These are phyloP conservation scores for Nyctalus aviator DNA, from an alignment of 2,797 vertebrate genomes.

Conservation along the genomic window DNA sequence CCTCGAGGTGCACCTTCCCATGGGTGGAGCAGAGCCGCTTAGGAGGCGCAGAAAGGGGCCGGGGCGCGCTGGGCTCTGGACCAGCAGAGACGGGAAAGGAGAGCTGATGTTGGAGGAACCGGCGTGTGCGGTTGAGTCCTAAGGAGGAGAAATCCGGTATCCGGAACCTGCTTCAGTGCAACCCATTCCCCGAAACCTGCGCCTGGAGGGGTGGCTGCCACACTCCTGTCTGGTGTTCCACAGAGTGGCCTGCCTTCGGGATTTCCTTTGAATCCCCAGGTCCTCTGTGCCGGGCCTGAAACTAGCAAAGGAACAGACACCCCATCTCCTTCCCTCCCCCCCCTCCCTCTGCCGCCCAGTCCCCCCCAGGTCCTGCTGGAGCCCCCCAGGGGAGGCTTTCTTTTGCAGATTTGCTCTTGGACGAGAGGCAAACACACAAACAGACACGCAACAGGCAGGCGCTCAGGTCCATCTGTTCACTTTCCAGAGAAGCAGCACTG, in stretches of 20 bases:
- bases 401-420: slow-evolving; percentile 50
- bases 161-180: rapidly evolving
- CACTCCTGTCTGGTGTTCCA: neutral
- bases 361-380: neutral
- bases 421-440: neutral
- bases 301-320: neutral
- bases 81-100: rapidly evolving
- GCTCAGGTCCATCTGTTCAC: slow-evolving; percentile 15
- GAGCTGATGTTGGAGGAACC: neutral
- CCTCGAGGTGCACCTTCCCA: rapidly evolving
- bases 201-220: rapidly evolving
- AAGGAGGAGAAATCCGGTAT: neutral
- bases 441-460: neutral
- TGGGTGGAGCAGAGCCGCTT: rapidly evolving
- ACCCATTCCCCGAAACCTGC: rapidly evolving
- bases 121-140: neutral
- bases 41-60: rapidly evolving
- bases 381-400: slow-evolving; percentile 43
- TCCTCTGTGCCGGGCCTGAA: neutral
- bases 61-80: rapidly evolving
- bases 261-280: neutral
- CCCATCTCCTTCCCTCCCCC: rapidly evolving
- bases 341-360: no score
- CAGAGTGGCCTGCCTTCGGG: no score
- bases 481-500: neutral